A percentile compares a stretch with the other conserved stretches of the same genome.
These are phyloP conservation scores for Corapipo altera DNA, from an alignment of 2,113 vertebrate species.

Conservation along the genomic window DNA sequence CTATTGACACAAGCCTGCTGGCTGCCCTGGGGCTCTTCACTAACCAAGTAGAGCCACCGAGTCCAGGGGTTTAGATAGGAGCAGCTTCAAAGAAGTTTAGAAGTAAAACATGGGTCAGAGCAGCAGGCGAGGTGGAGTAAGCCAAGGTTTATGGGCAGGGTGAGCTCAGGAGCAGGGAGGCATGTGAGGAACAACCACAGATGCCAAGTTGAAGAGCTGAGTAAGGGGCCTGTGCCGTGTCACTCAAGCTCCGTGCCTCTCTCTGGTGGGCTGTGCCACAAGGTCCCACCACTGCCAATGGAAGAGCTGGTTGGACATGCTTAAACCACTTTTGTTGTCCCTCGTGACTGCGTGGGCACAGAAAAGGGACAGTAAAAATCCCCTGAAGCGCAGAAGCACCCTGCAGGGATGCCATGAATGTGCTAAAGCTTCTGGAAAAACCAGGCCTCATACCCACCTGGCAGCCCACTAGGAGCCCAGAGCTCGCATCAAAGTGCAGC, in stretches of 20 bases:
- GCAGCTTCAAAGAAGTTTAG: conserved; percentile 32
- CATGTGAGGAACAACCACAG: not conserved
- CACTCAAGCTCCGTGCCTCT: not conserved
- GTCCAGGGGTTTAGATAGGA: not conserved
- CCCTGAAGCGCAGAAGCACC: not conserved
- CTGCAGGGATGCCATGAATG: not conserved
- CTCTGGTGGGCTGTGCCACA: accelerated
- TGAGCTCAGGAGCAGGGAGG: not conserved
- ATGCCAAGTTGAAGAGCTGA: not conserved
- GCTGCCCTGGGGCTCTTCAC: not conserved
- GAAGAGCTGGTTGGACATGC: not conserved
- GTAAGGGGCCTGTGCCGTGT: not conserved
- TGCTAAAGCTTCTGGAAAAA: conserved; percentile 41
- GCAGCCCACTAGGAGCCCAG: not conserved
- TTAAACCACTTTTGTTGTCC: not conserved
- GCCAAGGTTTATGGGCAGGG: conserved; percentile 45
- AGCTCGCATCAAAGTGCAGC: conserved; percentile 24
- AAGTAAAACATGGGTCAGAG: conserved; percentile 24
- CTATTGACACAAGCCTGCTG: conserved; percentile 13
- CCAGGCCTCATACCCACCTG: conserved; percentile 3
- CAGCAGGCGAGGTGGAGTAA: conserved; percentile 37
- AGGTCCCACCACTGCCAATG: not conserved
- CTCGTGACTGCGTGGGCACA: not conserved
- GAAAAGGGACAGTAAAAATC: not conserved
- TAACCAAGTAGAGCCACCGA: conserved; percentile 12